Conservation (phyloP, 2,113 vertebrate species). For the Muntiacus muntjak region DNA sequence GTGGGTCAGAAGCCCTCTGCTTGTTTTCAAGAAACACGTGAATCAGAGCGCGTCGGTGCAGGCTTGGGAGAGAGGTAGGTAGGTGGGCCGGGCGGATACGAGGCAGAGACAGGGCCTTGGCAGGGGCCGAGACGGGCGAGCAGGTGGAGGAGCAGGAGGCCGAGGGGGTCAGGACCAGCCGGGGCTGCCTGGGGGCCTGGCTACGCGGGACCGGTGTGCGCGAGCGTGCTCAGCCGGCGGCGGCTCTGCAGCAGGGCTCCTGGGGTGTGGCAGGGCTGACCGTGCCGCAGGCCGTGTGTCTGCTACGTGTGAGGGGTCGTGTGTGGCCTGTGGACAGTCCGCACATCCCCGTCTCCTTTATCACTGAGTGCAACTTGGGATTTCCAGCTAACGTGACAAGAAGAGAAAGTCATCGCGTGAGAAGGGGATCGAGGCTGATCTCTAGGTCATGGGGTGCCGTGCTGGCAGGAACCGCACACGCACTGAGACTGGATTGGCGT, state of each 20-base stretch:
- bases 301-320: rapidly evolving
- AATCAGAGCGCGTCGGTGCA: rapidly evolving
- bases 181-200: not conserved
- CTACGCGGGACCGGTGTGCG: rapidly evolving
- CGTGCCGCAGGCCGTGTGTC: rapidly evolving
- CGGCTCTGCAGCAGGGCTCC: not conserved
- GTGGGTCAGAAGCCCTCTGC: not conserved
- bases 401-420: not conserved
- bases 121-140: rapidly evolving
- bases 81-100: rapidly evolving
- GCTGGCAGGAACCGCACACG: not conserved
- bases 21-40: not conserved
- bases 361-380: too few species aligned
- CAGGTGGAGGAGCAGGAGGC: not conserved
- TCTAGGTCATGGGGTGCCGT: not conserved
- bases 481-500: too few species aligned
- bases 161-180: rapidly evolving
- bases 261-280: rapidly evolving
- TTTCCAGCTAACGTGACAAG: rapidly evolving
- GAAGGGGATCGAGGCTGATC: not conserved
- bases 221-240: rapidly evolving
- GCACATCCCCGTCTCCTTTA: rapidly evolving
- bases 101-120: not conserved
- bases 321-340: not conserved
- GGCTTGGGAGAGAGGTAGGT: not conserved